A percentile compares a stretch with the other conserved stretches of the same genome.
phyloP scores from a whole-genome alignment of 2,113 vertebrate genomes.

The Piaya cayana region DNA sequence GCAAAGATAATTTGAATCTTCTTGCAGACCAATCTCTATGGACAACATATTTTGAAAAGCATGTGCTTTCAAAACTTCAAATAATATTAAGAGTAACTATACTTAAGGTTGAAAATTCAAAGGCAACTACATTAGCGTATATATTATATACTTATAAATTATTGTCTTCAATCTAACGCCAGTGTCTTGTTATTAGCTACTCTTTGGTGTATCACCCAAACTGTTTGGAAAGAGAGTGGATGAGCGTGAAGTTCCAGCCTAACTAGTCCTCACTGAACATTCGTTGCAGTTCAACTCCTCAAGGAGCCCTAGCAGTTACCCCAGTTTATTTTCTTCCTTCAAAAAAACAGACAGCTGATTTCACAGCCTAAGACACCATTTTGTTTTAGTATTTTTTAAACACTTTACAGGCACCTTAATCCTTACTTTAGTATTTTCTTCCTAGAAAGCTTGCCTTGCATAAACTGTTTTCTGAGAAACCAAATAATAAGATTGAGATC shows the following conservation, averaged over 20 bases:
- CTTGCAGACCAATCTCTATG: not conserved
- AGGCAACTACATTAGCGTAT: not conserved
- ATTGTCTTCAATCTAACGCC: constrained; percentile 29
- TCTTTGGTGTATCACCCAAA: not conserved
- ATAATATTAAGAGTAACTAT: not conserved
- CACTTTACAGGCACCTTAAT: not conserved
- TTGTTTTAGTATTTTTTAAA: not conserved
- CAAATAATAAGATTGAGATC: not conserved
- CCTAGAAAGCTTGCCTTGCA: not conserved
- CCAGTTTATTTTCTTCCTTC: not conserved
- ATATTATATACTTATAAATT: constrained; percentile 23
- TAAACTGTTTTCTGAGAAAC: not conserved
- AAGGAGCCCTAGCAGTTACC: not conserved
- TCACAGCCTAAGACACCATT: not conserved
- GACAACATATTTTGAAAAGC: not conserved
- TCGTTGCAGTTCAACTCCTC: not conserved
- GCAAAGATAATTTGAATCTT: not conserved
- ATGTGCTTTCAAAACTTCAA: not conserved
- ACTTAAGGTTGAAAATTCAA: constrained; percentile 29
- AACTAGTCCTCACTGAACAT: not conserved
- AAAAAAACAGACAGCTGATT: not conserved
- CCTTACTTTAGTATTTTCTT: not conserved
- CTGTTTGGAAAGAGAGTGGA: not conserved
- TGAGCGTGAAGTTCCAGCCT: not conserved
- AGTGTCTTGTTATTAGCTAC: constrained; percentile 10